Evolutionary conservation across 2,113 vertebrate genomes (phyloP), one percentile per base, ranked within the genome.

Genomic region (Argyrosomus japonicus): DNA sequence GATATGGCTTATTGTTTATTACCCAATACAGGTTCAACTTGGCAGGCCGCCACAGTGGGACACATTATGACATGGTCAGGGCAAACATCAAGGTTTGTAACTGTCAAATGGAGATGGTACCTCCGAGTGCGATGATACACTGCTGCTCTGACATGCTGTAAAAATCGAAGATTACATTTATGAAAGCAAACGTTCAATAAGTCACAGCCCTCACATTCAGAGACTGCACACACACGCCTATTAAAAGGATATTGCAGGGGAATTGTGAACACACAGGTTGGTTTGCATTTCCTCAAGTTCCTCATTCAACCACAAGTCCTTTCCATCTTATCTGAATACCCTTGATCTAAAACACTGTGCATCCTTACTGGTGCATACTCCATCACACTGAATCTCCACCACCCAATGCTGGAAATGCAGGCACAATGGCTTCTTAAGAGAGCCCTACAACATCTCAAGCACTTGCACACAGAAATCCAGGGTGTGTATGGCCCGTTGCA

Each of bases 401-500:
- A 17, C 69, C 48, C 56, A 56, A 19, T 43, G 25, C 19, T 27
- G 45, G 25, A 23, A 74, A 65, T 73, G 58, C 77, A 54, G 72
- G 68, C 75, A 79, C 75, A 68, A 68, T 53, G 58, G 56, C 56
- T 50, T 74, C 67, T 76, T 6, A 11, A 32, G 15, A 25, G 56
- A 12, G 51, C n/a, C 63, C 64, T 48, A 45, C 53, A 70, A 67
- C 80, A 53, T 10, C 47, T 27, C 27, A 63, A 77, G 64, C 58
- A 76, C 68, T 67, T 36, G 3, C 36, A 68, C 53, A 19, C 43
- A 58, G 2, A 58, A n/a, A 29, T 18, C 5, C 72, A 83, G 85
- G 83, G 85, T 83, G 89, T 88, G 86, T 77, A 47, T 63, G 71
- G 84, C 48, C 65, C 57, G 69, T 71, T 84, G 82, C 77, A 71